Percentiles rank a stretch among this genome's conserved stretches.
Evolutionary conservation across 2,888 invertebrate species (phyloP).

Genomic region (Agonopterix heracliana): DNA sequence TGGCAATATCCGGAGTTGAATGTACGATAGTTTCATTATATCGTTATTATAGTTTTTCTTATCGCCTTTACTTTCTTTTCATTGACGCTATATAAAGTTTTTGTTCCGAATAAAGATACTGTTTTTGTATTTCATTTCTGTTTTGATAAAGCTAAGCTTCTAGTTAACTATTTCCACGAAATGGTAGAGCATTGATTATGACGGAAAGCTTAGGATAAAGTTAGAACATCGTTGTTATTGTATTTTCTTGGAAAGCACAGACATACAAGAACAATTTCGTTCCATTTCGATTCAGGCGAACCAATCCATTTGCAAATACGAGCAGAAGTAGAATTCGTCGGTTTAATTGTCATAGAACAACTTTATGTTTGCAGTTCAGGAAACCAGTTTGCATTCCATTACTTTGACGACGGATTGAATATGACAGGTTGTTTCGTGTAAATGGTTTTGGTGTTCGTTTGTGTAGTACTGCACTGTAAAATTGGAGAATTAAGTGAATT

Average conservation of each 20-base stretch:
- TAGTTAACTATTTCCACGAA: not conserved
- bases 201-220: too few species aligned
- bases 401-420: not conserved
- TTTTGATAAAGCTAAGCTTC: not conserved
- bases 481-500: constrained; percentile 66
- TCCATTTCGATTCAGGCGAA: constrained; percentile 52
- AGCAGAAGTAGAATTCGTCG: constrained; percentile 45
- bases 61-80: constrained; percentile 36
- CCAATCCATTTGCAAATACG: constrained; percentile 68
- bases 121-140: not conserved
- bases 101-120: constrained; percentile 2
- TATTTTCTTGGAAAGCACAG: constrained; percentile 1
- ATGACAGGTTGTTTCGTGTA: constrained; percentile 2
- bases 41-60: constrained; percentile 25
- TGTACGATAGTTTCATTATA: constrained; percentile 26
- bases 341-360: constrained; percentile 57
- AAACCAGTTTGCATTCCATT: constrained; percentile 3
- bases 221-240: not conserved
- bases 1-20: constrained; percentile 31
- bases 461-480: constrained; percentile 41
- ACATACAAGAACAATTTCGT: constrained; percentile 37
- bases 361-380: constrained; percentile 9
- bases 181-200: too few species aligned
- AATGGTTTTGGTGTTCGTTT: constrained; percentile 17
- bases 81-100: constrained; percentile 26